Percentiles rank a stretch among this genome's conserved stretches.
Conservation (phyloP, 2,888 invertebrate species). For the Azorinus chamasolen region DNA sequence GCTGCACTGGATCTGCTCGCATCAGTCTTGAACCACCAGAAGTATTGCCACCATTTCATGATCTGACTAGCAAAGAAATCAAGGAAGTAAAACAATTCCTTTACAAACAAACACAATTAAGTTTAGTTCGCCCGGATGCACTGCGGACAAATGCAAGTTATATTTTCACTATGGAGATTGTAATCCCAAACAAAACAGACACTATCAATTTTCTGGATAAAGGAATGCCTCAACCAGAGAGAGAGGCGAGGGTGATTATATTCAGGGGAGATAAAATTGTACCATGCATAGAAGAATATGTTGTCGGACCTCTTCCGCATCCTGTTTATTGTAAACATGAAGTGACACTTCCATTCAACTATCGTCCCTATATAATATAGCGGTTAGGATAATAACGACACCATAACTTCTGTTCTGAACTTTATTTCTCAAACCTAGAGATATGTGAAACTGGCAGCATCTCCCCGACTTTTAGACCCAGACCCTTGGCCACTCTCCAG, state of each 20-base stretch:
- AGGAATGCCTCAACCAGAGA: constrained; percentile 42
- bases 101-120: constrained; percentile 17
- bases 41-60: constrained; percentile 29
- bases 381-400: no score
- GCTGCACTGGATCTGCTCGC: no score
- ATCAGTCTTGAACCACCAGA: constrained; percentile 13
- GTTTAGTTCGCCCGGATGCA: constrained; percentile 10
- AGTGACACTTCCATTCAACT: constrained; percentile 61
- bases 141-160: constrained; percentile 10
- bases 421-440: no score
- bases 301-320: constrained; percentile 70
- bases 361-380: constrained; percentile 61
- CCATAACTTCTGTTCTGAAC: no score
- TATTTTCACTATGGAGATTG: constrained; percentile 17
- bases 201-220: constrained; percentile 19
- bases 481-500: no score
- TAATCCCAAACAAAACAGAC: constrained; percentile 14
- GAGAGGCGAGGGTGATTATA: constrained; percentile 70
- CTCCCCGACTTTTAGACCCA: no score
- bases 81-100: constrained; percentile 13
- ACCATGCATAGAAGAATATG: constrained; percentile 71
- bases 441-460: no score
- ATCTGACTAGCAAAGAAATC: constrained; percentile 30
- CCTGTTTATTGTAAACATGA: constrained; percentile 40
- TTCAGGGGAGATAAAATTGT: constrained; percentile 69